These are phyloP conservation scores for Danio jaintianensis DNA, from an alignment of 2,797 vertebrate genomes.

Conservation along the genomic window DNA sequence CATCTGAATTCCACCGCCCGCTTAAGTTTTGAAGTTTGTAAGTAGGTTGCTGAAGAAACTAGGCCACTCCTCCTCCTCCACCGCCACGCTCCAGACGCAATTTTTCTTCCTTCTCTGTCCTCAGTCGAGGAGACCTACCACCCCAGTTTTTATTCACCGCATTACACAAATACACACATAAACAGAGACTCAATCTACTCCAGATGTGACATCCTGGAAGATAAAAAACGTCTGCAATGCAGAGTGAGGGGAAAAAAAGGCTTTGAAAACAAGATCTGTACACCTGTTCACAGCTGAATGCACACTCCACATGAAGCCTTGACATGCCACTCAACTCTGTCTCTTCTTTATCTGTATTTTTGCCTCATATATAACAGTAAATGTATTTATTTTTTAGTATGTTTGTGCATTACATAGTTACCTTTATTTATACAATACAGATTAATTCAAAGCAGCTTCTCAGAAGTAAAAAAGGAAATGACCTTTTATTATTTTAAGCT, in stretches of 20 bases:
- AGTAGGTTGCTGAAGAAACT: slow-evolving; percentile 65
- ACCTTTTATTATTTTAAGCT: background rate
- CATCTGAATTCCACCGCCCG: slow-evolving; percentile 62
- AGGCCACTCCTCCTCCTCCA: slow-evolving; percentile 63
- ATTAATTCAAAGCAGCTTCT: background rate
- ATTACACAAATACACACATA: slow-evolving; percentile 55
- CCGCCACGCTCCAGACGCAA: slow-evolving; percentile 41
- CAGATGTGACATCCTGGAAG: slow-evolving; percentile 29
- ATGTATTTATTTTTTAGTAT: background rate
- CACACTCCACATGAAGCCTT: background rate
- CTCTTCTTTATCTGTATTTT: background rate
- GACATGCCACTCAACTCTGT: background rate
- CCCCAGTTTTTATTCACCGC: slow-evolving; percentile 55
- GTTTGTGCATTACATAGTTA: background rate
- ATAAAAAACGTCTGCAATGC: slow-evolving; percentile 7
- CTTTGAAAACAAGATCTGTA: slow-evolving; percentile 3
- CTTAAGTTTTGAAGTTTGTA: slow-evolving; percentile 65
- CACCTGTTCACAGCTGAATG: slow-evolving; percentile 4
- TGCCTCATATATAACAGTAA: background rate
- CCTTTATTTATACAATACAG: background rate
- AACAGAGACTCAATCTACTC: slow-evolving; percentile 33
- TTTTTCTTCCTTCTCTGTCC: slow-evolving; percentile 54
- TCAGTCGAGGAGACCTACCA: slow-evolving; percentile 53
- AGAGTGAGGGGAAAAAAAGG: background rate
- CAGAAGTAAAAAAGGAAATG: background rate